Base-by-base conservation (phyloP, 2,888 invertebrate species). In the Lepetodrilus schrolli region DNA sequence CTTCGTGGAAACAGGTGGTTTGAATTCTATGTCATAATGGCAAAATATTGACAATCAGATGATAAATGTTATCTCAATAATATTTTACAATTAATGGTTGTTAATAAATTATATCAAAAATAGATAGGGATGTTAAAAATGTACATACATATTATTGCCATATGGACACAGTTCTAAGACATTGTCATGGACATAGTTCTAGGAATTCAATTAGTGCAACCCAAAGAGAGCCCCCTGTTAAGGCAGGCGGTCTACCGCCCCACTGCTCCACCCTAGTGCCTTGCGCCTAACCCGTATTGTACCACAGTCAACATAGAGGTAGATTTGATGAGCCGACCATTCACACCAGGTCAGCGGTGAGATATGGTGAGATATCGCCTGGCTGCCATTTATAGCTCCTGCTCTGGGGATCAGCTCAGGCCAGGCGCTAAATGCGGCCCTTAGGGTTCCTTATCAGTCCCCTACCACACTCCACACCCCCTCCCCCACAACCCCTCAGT, bases 271-370 rank as follows among this genome's bases (percentile, higher is more conserved):
- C 30, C 34, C 34, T 30, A 17, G 13, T 58, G 30, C 58, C 58
- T 1, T 13, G 58, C 10, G 58, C 26, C 30, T 58, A 30, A 58
- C 58, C 58, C 58, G 34, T 58, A 58, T 58, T 58, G 58, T 34
- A 58, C 58, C 58, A 58, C 30, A 58, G 58, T 58, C 58, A 58
- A 58, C 58, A 58, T 30, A 13, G 58, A 58, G 58, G 58, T 58
- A 58, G 58, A 30, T 58, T 58, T 58, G 58, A 58, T 58, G 58
- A 58, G 58, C 30, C 13, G 58, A 58, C 58, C 58, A 58, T 58
- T 58, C 58, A 58, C 58, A 58, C 58, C 58, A 58, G 58, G 58
- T 58, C 58, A 58, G 34, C 30, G 34, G 13, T 13, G n/a, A 8
- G 58, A 23, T 58, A 58, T 58, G 30, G 17, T 4, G 30, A 20